phyloP scores from a whole-genome alignment of 2,888 invertebrate species.

The Sclerodermus sp. region DNA sequence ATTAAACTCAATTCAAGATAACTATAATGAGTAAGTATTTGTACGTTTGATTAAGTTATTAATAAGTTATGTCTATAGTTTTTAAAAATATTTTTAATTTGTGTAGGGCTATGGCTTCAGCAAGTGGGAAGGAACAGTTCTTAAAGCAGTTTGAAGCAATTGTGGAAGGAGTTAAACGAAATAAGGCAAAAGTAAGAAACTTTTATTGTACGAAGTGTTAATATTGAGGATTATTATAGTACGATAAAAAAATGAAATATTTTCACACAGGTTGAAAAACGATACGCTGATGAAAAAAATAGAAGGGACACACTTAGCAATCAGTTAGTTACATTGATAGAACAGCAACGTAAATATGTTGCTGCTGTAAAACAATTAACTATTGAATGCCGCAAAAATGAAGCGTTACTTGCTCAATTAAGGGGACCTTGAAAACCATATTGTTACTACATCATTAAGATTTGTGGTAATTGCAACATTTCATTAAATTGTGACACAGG shows the following conservation, averaged over 20 bases:
- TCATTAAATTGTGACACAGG: not conserved
- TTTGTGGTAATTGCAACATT: conserved; percentile 6
- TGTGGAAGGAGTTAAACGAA: conserved; percentile 85
- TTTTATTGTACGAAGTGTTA: not conserved
- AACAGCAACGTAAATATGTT: conserved; percentile 77
- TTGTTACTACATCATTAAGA: not conserved
- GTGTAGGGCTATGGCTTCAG: conserved; percentile 81
- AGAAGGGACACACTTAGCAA: conserved; percentile 69
- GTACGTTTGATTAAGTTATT: not conserved
- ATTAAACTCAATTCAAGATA: conserved; percentile 86
- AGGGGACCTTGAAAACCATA: conserved; percentile 35
- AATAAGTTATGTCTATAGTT: conserved; percentile 1
- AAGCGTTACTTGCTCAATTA: conserved; percentile 60
- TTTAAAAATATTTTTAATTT: not conserved
- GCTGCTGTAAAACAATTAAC: conserved; percentile 76
- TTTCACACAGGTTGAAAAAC: conserved; percentile 58
- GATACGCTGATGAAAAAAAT: conserved; percentile 68
- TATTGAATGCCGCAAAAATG: conserved; percentile 73
- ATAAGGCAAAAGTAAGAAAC: conserved; percentile 71
- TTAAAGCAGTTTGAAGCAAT: conserved; percentile 88
- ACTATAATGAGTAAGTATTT: conserved; percentile 75
- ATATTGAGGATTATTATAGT: not conserved
- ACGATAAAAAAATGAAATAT: not conserved
- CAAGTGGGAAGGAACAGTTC: conserved; percentile 83
- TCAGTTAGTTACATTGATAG: conserved; percentile 64